Conservation (phyloP, 2,113 vertebrate genomes). For the Rutilus rutilus region DNA sequence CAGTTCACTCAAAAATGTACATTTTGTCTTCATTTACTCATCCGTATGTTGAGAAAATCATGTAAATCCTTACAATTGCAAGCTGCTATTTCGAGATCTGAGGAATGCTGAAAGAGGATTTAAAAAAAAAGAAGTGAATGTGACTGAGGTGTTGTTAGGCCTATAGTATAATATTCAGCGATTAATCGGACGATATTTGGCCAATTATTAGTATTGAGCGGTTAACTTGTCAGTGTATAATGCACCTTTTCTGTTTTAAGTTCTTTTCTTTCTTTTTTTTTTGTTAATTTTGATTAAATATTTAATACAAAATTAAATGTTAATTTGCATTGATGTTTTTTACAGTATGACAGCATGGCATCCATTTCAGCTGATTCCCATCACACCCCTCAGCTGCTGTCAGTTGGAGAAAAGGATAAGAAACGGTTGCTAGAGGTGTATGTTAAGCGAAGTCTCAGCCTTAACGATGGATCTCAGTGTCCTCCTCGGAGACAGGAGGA, state of each 20-base stretch:
- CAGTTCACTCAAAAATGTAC: neutral
- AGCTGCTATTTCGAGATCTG: neutral
- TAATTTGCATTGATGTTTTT: neutral
- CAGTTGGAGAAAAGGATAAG: slow-evolving; percentile 71
- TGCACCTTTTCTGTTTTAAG: neutral
- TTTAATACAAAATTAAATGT: neutral
- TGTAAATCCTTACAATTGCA: neutral
- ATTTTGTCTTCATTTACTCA: neutral
- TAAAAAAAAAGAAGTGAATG: neutral
- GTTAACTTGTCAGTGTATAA: neutral
- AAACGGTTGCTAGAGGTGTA: slow-evolving; percentile 79
- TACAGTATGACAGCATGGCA: neutral
- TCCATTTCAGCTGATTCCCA: slow-evolving; percentile 39
- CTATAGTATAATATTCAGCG: neutral
- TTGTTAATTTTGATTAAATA: neutral
- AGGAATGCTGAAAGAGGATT: too few relatives aligned
- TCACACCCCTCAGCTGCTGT: slow-evolving; percentile 66
- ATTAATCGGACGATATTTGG: neutral
- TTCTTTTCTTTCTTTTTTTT: neutral
- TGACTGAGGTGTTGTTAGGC: neutral
- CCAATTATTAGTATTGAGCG: neutral
- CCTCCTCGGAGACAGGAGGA: neutral
- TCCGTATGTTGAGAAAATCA: neutral
- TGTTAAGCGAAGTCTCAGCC: slow-evolving; percentile 77
- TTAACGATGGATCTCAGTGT: slow-evolving; percentile 56